A percentile compares a stretch with the other conserved stretches of the same genome.
Evolutionary conservation across 2,888 invertebrate species (phyloP).

Genomic region (Cyclophora albipunctata): DNA sequence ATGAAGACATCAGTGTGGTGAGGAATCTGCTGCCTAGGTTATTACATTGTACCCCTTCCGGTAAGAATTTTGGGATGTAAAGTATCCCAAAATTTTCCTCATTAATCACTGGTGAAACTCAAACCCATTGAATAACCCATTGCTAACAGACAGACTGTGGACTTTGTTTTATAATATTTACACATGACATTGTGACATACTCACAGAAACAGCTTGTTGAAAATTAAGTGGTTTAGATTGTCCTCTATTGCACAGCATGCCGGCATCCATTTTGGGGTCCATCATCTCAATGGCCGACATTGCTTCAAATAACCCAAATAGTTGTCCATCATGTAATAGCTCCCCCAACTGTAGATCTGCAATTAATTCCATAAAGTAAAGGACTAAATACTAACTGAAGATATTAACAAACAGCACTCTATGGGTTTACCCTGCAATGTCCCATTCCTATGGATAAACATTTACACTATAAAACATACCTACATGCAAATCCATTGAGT

Average conservation of each 20-base stretch:
- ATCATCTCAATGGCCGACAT: conserved; percentile 99
- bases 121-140: no score
- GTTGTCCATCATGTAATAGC: conserved; percentile 88
- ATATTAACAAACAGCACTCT: not conserved
- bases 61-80: no score
- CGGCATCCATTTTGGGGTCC: conserved; percentile 99
- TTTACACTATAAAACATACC: no score
- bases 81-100: no score
- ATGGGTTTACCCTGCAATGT: no score
- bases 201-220: conserved; percentile 88
- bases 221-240: conserved; percentile 89
- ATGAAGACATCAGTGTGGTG: no score
- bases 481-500: no score
- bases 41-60: no score
- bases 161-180: no score
- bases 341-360: conserved; percentile 90
- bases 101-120: no score
- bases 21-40: no score
- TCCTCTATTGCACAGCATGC: conserved; percentile 95
- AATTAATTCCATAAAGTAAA: conserved; percentile 10
- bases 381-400: not conserved
- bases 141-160: no score
- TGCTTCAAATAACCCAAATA: conserved; percentile 95
- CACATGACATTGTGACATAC: conserved; percentile 7
- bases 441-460: not conserved